Evolutionary conservation across 2,888 invertebrate genomes (phyloP).

Genomic region (Papilio protenor): DNA sequence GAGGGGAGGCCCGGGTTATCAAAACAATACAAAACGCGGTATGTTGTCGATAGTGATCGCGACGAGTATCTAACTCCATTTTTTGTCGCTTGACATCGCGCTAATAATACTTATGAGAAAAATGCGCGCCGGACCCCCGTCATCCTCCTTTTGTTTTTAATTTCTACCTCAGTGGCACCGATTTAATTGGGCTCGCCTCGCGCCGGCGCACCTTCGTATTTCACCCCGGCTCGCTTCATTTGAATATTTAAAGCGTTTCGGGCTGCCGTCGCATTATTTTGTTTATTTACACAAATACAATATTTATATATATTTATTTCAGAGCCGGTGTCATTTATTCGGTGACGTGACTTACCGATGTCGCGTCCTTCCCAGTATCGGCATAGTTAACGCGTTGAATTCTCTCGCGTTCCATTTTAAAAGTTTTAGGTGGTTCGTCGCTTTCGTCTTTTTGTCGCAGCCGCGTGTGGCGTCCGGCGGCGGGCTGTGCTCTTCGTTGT

Average conservation of each 20-base stretch:
- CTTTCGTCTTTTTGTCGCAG: conserved; percentile 72
- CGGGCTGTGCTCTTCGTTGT: conserved; percentile 80
- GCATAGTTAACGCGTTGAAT: conserved; percentile 82
- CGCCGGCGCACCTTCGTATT: conserved; percentile 83
- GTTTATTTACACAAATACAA: conserved; percentile 79
- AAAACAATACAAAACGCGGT: conserved; percentile 83
- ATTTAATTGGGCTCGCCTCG: conserved; percentile 84
- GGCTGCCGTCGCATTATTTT: conserved; percentile 79
- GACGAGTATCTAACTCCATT: conserved; percentile 79
- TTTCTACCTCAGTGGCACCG: conserved; percentile 85
- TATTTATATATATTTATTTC: conserved; percentile 83
- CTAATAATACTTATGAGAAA: conserved; percentile 85
- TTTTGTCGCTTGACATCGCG: conserved; percentile 83
- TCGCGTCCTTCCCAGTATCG: conserved; percentile 83
- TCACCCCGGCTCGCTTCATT: conserved; percentile 83
- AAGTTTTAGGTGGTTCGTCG: conserved; percentile 76
- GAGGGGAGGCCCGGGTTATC: conserved; percentile 68
- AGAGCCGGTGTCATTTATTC: conserved; percentile 80
- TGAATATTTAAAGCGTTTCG: conserved; percentile 84
- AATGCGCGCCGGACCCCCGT: conserved; percentile 80
- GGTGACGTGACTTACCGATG: conserved; percentile 84
- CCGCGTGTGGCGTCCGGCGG: conserved; percentile 75
- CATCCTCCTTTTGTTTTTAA: conserved; percentile 84
- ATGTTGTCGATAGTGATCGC: conserved; percentile 81
- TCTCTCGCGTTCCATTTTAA: conserved; percentile 82